A percentile compares a stretch with the other conserved stretches of the same genome.
phyloP scores from a whole-genome alignment of 2,113 vertebrate species.

The Vimba vimba region DNA sequence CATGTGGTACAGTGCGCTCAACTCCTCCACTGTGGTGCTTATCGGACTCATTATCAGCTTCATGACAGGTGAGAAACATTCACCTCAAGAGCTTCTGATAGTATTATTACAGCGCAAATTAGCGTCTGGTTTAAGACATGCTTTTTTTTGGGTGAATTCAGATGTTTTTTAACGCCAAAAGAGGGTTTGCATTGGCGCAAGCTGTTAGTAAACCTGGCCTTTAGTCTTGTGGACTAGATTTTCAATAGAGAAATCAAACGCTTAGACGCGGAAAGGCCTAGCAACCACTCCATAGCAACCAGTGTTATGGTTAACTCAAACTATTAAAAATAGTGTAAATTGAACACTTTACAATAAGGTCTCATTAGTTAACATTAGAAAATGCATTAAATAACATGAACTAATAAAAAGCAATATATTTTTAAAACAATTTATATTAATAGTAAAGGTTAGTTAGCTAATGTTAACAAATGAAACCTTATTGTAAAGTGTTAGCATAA shows the following conservation, averaged over 20 bases:
- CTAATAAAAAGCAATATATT: neutral
- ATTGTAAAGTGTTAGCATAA: neutral
- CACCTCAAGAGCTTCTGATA: neutral
- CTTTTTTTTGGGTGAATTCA: too few relatives aligned
- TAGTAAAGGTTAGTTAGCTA: neutral
- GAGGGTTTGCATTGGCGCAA: too few relatives aligned
- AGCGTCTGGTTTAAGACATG: too few relatives aligned
- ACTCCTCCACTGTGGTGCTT: conserved; percentile 83
- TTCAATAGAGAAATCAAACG: too few relatives aligned
- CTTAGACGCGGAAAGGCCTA: too few relatives aligned
- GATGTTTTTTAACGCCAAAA: too few relatives aligned
- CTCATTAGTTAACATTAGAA: neutral
- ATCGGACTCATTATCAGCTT: conserved; percentile 87
- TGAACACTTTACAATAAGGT: neutral
- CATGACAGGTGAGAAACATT: conserved; percentile 78
- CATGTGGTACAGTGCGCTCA: conserved; percentile 93
- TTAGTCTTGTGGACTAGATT: too few relatives aligned
- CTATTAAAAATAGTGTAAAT: neutral
- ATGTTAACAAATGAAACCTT: neutral
- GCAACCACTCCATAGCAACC: too few relatives aligned
- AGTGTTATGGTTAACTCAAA: too few relatives aligned
- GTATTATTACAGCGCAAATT: too few relatives aligned
- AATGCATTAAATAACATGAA: neutral
- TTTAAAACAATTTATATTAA: too few relatives aligned
- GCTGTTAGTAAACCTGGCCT: too few relatives aligned